Conservation (phyloP, 1,140 invertebrate species). For the Vanessa tameamea region DNA sequence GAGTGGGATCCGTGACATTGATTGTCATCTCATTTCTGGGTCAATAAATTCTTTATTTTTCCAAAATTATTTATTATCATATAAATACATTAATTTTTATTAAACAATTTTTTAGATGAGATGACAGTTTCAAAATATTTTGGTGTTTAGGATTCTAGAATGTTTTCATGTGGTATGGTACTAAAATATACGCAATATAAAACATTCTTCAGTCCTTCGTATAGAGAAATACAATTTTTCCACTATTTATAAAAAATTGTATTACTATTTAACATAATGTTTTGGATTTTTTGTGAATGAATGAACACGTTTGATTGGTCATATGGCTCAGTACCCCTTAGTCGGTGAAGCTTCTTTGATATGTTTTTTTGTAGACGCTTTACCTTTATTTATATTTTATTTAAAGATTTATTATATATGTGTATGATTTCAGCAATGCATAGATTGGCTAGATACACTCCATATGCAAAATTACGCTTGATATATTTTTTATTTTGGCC, state of each 20-base stretch:
- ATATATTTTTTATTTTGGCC: constrained; percentile 60
- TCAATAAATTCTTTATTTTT: neutral
- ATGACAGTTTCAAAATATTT: constrained; percentile 7
- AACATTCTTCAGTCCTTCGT: constrained; percentile 11
- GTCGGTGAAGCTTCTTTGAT: constrained; percentile 60
- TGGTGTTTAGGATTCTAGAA: constrained; percentile 12
- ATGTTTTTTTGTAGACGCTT: constrained; percentile 61
- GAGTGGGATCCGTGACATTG: constrained; percentile 9
- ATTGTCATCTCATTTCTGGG: constrained; percentile 10
- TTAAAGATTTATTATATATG: constrained; percentile 61
- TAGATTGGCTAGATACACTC: constrained; percentile 64
- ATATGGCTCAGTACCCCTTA: constrained; percentile 50
- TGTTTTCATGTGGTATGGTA: neutral
- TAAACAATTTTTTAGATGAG: neutral
- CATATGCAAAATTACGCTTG: constrained; percentile 64
- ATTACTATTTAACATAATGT: constrained; percentile 18
- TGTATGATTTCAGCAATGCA: constrained; percentile 72
- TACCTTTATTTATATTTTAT: constrained; percentile 58
- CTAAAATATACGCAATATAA: neutral
- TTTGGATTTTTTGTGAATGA: constrained; percentile 37
- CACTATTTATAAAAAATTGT: constrained; percentile 7
- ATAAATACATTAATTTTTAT: too few species aligned
- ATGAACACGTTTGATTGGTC: constrained; percentile 45
- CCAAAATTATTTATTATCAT: too few species aligned
- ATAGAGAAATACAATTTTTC: constrained; percentile 17